A percentile compares a stretch with the other conserved stretches of the same genome.
phyloP scores from a whole-genome alignment of 2,797 vertebrate species.

The Gadopsis bispinosus region DNA sequence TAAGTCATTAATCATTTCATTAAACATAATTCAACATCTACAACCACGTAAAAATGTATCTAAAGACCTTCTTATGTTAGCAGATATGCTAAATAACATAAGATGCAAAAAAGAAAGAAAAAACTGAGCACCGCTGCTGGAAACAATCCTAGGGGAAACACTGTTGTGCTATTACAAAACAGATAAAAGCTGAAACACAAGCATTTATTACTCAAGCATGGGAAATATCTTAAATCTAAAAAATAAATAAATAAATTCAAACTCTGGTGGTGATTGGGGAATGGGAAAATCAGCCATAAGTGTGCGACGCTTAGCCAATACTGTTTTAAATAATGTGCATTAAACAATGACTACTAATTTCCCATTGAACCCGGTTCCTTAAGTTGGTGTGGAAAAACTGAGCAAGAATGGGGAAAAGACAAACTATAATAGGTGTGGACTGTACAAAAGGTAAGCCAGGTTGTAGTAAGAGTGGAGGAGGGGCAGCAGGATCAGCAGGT shows the following conservation, averaged over 20 bases:
- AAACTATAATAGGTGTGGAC: constrained; percentile 3
- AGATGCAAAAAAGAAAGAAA: too few relatives aligned
- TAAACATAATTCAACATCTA: too few relatives aligned
- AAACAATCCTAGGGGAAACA: too few relatives aligned
- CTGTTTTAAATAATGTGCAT: background rate
- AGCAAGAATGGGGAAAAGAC: background rate
- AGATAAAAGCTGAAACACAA: background rate
- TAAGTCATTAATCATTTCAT: too few relatives aligned
- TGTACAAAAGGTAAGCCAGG: constrained; percentile 11
- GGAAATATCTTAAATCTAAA: background rate
- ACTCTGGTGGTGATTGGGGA: background rate
- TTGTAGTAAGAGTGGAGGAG: constrained; percentile 33
- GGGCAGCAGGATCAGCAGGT: constrained; percentile 64
- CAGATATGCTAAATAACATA: too few relatives aligned
- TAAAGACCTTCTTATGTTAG: too few relatives aligned
- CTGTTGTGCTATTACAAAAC: background rate
- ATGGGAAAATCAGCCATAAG: background rate
- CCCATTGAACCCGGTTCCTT: background rate
- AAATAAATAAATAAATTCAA: background rate
- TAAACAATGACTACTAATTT: background rate
- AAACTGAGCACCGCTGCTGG: too few relatives aligned
- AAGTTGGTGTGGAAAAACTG: background rate
- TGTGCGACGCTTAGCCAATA: background rate
- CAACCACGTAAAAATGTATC: too few relatives aligned
- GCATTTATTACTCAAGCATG: background rate